Conservation (phyloP, 1,140 invertebrate genomes). For the Ceratoteleas bidentatus region DNA sequence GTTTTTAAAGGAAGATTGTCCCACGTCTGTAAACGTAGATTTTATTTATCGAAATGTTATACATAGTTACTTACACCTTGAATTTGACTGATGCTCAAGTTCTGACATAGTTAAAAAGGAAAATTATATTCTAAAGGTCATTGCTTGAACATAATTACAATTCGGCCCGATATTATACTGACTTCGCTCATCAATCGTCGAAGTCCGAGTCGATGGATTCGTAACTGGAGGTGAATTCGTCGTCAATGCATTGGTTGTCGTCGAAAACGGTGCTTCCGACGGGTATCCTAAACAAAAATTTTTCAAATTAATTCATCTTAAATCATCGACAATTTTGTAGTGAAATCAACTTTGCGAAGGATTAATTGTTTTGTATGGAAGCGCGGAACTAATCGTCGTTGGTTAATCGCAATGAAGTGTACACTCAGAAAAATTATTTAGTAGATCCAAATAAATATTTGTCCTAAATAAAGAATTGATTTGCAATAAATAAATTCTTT, state of each 20-base stretch:
- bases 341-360: no score
- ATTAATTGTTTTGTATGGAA: no score
- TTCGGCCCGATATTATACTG: slow-evolving; percentile 15
- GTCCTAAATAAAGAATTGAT: no score
- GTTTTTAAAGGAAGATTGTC: no score
- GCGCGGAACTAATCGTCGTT: background rate
- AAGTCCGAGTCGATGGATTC: slow-evolving; percentile 71
- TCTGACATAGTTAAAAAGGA: slow-evolving; percentile 2
- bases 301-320: no score
- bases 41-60: slow-evolving; percentile 21
- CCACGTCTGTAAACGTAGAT: no score
- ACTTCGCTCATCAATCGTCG: slow-evolving; percentile 56
- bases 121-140: slow-evolving; percentile 22
- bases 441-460: no score
- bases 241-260: slow-evolving; percentile 64
- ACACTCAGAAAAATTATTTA: no score
- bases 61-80: slow-evolving; percentile 31
- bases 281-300: slow-evolving; percentile 66
- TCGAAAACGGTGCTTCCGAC: slow-evolving; percentile 59
- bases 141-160: slow-evolving; percentile 4
- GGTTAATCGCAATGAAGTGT: slow-evolving; percentile 37
- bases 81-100: slow-evolving; percentile 5
- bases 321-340: no score
- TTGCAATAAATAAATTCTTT: no score
- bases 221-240: slow-evolving; percentile 67